Percentiles rank a stretch among this genome's conserved stretches.
Conservation (phyloP, 1,140 invertebrate species). For the Bombus balteatus region DNA sequence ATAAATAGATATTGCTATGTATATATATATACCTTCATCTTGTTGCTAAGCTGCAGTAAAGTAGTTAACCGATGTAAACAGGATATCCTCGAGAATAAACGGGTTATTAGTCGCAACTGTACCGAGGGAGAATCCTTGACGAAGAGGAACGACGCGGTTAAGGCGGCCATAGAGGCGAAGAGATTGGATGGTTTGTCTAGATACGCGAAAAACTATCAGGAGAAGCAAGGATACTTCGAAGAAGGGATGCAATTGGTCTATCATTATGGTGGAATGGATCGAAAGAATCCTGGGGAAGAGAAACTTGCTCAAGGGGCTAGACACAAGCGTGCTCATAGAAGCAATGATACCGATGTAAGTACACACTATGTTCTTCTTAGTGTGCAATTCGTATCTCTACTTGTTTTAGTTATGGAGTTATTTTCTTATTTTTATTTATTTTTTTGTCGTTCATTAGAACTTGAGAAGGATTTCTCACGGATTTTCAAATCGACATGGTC, state of each 20-base stretch:
- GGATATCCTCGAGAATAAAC: conserved; percentile 73
- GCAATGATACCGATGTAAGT: conserved; percentile 72
- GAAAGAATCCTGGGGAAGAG: conserved; percentile 36
- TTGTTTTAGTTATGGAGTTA: no score
- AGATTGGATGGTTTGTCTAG: conserved; percentile 75
- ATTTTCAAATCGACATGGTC: no score
- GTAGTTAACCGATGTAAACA: conserved; percentile 44
- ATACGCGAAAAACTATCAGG: conserved; percentile 78
- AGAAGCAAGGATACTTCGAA: conserved; percentile 79
- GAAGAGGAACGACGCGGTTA: conserved; percentile 75
- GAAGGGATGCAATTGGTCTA: conserved; percentile 80
- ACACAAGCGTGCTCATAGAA: conserved; percentile 74
- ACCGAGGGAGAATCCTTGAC: conserved; percentile 76
- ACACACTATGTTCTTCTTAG: not conserved
- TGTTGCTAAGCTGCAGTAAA: not conserved
- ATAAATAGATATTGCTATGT: not conserved
- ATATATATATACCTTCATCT: not conserved
- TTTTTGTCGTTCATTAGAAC: no score
- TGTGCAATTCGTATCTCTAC: no score
- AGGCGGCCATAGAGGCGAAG: conserved; percentile 69
- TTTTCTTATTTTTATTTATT: no score
- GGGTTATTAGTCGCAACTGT: conserved; percentile 77
- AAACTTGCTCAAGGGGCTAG: conserved; percentile 61
- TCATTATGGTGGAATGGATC: conserved; percentile 74
- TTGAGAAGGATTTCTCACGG: no score